Base-by-base conservation (phyloP, 2,888 invertebrate species). In the Ametastegia equiseti region DNA sequence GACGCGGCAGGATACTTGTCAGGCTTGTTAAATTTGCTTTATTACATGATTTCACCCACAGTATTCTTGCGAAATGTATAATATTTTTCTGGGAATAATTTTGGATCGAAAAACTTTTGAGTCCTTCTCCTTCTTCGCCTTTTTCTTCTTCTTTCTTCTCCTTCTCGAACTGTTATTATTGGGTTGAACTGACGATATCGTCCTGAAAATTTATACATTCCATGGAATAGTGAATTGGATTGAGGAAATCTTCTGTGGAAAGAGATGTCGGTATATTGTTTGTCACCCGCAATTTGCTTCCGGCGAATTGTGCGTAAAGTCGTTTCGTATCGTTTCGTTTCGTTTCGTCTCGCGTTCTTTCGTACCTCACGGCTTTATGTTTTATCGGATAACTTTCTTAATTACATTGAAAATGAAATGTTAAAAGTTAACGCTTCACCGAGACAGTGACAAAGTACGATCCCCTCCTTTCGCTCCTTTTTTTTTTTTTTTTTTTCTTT, bases 331-430 rank as follows among this genome's bases (percentile, higher is more conserved):
- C 30, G 33, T 47, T 47, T 73, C 6, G 73, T 73, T 47, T 15
- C 0, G 69, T 69, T 69, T 11, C 0, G 23, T 33, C 15, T n/a
- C 0, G 7, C 13, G 0, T 11, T 27, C 6, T 13, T 45, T 39
- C n/a, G 33, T 33, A 30, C 45, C 6, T 45, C 42, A 27, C 60
- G 39, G 19, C n/a, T 75, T 75, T 39, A 75, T 39, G 78, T 78
- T 78, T 78, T 78, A 78, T 78, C 78, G 60, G 78, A 54, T 60
- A 78, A 78, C 57, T 78, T 78, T 42, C 33, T 60, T 78, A 78
- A 78, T 78, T 63, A 63, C 78, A 78, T 60, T 42, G 57, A 78
- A 60, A 78, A 78, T 39, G 57, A 60, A 63, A 78, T 63, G 78
- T 75, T 36, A 36, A 75, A 75, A 71, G 47, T 45, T 75, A 54